A percentile compares a stretch with the other conserved stretches of the same genome.
Conservation (phyloP, 2,113 vertebrate genomes). For the Odontesthes bonariensis region DNA sequence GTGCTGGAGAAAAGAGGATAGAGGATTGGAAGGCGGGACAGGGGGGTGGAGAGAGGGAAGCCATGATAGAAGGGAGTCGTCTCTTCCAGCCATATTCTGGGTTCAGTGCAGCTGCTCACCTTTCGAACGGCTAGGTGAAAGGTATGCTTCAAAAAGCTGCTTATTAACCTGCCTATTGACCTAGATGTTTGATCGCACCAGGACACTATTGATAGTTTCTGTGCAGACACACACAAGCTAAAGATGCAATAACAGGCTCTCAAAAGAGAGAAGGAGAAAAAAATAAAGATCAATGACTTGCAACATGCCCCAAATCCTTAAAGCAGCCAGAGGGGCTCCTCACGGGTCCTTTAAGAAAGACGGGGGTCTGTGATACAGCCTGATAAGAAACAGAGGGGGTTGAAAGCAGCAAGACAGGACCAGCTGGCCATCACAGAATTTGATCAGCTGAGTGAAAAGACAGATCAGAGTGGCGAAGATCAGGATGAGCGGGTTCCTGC, state of each 20-base stretch:
- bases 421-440: constrained; percentile 65
- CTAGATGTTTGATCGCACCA: constrained; percentile 66
- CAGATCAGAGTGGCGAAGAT: constrained; percentile 60
- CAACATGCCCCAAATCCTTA: constrained; percentile 73
- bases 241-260: constrained; percentile 73
- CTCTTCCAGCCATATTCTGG: constrained; percentile 41
- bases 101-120: constrained; percentile 49
- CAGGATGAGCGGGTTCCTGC: constrained; percentile 61
- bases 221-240: constrained; percentile 53
- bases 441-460: constrained; percentile 58
- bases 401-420: constrained; percentile 34
- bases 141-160: constrained; percentile 54
- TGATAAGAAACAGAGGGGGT: constrained; percentile 49
- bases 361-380: constrained; percentile 59
- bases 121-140: constrained; percentile 46
- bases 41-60: constrained; percentile 60
- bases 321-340: constrained; percentile 46
- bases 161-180: constrained; percentile 70
- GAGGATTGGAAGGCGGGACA: constrained; percentile 61
- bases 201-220: constrained; percentile 65
- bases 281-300: constrained; percentile 62
- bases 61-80: constrained; percentile 49
- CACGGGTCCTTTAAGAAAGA: constrained; percentile 65
- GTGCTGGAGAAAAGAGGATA: constrained; percentile 69
- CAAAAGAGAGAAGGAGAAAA: constrained; percentile 37